Base-by-base conservation (phyloP, 92 coral and sea anemone species). In the Porites lobata region DNA sequence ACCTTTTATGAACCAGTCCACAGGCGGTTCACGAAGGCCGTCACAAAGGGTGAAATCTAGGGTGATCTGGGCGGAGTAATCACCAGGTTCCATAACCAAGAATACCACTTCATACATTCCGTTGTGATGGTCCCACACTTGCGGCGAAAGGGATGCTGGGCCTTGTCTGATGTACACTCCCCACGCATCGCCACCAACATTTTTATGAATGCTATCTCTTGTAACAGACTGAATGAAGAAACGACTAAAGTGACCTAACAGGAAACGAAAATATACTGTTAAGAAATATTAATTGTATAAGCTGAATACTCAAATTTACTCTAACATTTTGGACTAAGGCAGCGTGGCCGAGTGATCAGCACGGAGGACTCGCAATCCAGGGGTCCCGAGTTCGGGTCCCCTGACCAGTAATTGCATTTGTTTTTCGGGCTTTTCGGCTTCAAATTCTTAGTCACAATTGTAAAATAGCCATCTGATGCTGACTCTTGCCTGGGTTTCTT, bases 181-280 rank as follows among this genome's bases (percentile, higher is more conserved):
- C 98, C 98, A 96, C 8, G 96, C 89, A 83, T 94, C 98, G 0
- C 98, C 98, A 53, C 98, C 98, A 74, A 73, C 72, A 20, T 64
- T 87, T 84, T 96, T 96, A 56, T 14, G 61, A 4, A 67, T 38
- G 18, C 96, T 94, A 56, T 88, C 77, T 66, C 26, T 58, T 67
- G 92, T 91, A 20, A 92, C 96, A 7, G 98, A 92, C 67, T 94
- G 98, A 53, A 94, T 94, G 66, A 90, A 90, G 76, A 94, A 92
- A 51, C 94, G 95, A 74, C 98, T 94, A 21, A 94, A 92, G 4
- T 90, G 87, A 32, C 98, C 98, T 94, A 75, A n/a, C 18, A 26
- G 71, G 32, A 13, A 32, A 32, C 43, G 43, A 32, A 32, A 32
- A 32, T 32, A 32, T 32, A 32, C 43, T 32, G 43, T 32, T 32